Evolutionary conservation across 2,113 vertebrate genomes (phyloP).

Genomic region (Hassar affinis): DNA sequence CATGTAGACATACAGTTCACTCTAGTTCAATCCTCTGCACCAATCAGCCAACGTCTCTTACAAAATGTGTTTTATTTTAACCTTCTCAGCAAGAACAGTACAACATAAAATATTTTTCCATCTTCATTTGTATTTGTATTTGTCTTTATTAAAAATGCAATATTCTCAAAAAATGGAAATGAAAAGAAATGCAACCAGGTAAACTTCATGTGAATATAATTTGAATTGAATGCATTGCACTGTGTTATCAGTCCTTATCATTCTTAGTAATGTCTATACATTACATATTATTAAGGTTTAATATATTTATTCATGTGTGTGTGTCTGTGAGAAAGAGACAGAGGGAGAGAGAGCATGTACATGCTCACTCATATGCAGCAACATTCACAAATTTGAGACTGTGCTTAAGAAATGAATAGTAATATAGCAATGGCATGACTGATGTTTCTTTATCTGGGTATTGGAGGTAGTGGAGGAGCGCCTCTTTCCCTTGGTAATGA

Average conservation of each 20-base stretch:
- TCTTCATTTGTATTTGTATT: background rate
- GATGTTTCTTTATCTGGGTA: constrained; percentile 76
- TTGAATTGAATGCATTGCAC: constrained; percentile 4
- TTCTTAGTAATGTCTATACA: background rate
- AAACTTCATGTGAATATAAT: background rate
- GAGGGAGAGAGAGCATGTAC: background rate
- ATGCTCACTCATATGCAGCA: background rate
- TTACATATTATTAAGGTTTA: background rate
- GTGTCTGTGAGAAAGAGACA: background rate
- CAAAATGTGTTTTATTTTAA: constrained; percentile 9
- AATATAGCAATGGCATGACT: constrained; percentile 4
- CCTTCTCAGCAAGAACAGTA: background rate
- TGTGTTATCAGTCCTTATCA: background rate
- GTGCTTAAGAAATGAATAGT: background rate
- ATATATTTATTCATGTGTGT: background rate
- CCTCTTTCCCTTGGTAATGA: constrained; percentile 80
- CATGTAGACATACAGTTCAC: background rate
- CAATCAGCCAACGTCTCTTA: background rate
- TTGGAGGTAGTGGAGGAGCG: constrained; percentile 78
- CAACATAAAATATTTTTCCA: background rate
- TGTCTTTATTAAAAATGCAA: background rate
- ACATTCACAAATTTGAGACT: background rate
- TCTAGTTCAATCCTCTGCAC: background rate
- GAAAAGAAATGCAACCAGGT: background rate
- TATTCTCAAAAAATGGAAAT: background rate